Evolutionary conservation across 2,797 vertebrate species (phyloP).

Genomic region (Gambelia wislizenii): DNA sequence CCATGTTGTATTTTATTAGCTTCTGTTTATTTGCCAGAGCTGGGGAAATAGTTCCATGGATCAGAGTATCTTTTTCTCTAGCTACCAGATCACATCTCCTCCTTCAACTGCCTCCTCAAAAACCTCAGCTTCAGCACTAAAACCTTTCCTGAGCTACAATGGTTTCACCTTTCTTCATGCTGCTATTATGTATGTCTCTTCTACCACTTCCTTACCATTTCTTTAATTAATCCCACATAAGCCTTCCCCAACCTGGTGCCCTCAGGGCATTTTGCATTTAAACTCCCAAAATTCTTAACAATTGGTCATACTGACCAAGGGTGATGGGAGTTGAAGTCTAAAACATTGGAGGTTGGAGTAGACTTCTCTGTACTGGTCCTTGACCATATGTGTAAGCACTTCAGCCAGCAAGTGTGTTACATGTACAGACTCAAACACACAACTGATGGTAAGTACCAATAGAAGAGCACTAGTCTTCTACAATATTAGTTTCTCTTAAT

Average conservation of each 20-base stretch:
- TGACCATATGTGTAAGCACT: not conserved
- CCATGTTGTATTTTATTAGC: not conserved
- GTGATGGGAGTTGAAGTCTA: not conserved
- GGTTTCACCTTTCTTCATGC: not conserved
- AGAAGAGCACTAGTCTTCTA: not conserved
- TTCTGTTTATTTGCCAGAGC: not conserved
- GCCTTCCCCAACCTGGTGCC: not conserved
- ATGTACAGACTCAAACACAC: not conserved
- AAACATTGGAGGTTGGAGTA: not conserved
- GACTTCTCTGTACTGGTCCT: not conserved
- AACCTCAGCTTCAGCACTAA: not conserved
- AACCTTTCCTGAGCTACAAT: not conserved
- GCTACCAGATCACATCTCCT: not conserved
- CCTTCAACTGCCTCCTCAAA: not conserved
- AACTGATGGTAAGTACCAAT: not conserved
- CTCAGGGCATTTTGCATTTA: not conserved
- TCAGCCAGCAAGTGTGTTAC: not conserved
- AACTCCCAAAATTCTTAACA: not conserved
- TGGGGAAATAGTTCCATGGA: not conserved
- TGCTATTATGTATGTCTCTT: not conserved
- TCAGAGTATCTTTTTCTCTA: not conserved
- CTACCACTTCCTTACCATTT: not conserved
- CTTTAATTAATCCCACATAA: not conserved
- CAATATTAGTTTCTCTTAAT: not conserved
- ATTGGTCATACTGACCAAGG: not conserved